Conservation (phyloP, 2,797 vertebrate genomes). For the Parauchenoglanis ngamensis region DNA sequence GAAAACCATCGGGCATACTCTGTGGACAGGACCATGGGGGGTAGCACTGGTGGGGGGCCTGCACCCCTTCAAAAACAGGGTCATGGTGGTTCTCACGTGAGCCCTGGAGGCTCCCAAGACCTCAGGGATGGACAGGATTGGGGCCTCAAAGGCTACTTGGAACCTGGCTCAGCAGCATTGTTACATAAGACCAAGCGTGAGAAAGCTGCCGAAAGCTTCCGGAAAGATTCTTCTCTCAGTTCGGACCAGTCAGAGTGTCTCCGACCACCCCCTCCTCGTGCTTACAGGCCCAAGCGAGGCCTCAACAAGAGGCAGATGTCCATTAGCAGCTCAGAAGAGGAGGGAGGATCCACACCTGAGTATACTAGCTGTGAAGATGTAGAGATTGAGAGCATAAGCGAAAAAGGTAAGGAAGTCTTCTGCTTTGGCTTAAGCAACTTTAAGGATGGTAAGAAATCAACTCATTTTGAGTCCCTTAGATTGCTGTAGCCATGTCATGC, state of each 20-base stretch:
- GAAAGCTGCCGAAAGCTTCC: slow-evolving; percentile 87
- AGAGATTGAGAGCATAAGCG: slow-evolving; percentile 97
- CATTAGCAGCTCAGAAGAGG: slow-evolving; percentile 99
- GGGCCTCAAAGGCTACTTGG: slow-evolving; percentile 82
- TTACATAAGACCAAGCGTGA: slow-evolving; percentile 86
- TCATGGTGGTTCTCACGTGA: slow-evolving; percentile 76
- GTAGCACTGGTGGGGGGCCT: slow-evolving; percentile 70
- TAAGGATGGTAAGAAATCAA: background rate
- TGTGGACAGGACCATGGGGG: slow-evolving; percentile 84
- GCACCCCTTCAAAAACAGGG: slow-evolving; percentile 75
- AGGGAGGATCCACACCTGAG: slow-evolving; percentile 97
- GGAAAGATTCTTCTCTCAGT: slow-evolving; percentile 97
- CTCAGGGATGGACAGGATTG: slow-evolving; percentile 79
- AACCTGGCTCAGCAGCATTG: slow-evolving; percentile 80
- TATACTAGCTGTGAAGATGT: slow-evolving; percentile 99
- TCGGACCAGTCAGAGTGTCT: slow-evolving; percentile 96
- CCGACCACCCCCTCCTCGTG: slow-evolving; percentile 90
- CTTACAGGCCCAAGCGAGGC: slow-evolving; percentile 89
- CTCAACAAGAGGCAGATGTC: slow-evolving; percentile 96
- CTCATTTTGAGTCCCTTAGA: background rate
- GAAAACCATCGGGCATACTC: slow-evolving; percentile 84
- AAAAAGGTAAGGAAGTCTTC: slow-evolving; percentile 86
- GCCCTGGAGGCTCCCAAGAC: slow-evolving; percentile 70
- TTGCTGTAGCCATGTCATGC: background rate
- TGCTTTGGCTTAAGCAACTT: background rate